Conservation (phyloP, 2,888 invertebrate genomes). For the Lucinisca nassula region DNA sequence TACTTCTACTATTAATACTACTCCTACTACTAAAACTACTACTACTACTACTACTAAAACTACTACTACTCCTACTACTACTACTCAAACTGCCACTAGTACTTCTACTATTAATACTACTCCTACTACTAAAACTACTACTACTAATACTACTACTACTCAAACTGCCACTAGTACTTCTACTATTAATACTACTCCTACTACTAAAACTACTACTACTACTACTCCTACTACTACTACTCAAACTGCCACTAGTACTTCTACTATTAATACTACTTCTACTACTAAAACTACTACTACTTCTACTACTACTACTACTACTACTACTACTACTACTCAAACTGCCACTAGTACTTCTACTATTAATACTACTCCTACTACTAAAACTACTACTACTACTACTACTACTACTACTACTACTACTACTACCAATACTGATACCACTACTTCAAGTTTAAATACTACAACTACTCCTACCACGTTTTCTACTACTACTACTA, state of each 20-base stretch:
- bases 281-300: neutral
- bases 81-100: too few relatives aligned
- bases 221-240: too few relatives aligned
- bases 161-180: too few relatives aligned
- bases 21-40: conserved; percentile 1
- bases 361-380: conserved; percentile 7
- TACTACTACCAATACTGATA: neutral
- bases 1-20: neutral
- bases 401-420: neutral
- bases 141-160: too few relatives aligned
- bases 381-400: conserved; percentile 17
- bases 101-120: too few relatives aligned
- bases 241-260: too few relatives aligned
- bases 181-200: too few relatives aligned
- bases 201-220: too few relatives aligned
- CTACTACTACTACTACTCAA: neutral
- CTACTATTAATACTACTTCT: too few relatives aligned
- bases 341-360: neutral
- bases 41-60: too few relatives aligned
- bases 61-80: too few relatives aligned
- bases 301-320: neutral
- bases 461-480: neutral
- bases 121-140: too few relatives aligned
- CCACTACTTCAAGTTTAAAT: neutral
- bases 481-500: conserved; percentile 14